Conservation (phyloP, 1,140 invertebrate genomes). For the Oncopodura yosiiana region DNA sequence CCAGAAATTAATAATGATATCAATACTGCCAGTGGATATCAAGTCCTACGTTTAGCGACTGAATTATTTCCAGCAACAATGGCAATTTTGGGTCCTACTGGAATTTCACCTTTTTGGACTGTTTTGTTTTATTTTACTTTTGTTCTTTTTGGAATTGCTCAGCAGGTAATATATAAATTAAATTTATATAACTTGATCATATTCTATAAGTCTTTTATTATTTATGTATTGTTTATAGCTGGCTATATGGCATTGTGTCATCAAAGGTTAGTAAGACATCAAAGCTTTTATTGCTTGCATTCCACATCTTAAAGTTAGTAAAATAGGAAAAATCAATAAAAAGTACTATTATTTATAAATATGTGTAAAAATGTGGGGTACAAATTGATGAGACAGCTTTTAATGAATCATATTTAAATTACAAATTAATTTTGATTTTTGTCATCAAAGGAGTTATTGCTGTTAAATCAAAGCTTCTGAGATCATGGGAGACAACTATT, state of each 20-base stretch:
- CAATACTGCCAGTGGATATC: constrained; percentile 40
- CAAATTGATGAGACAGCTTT: too few species aligned
- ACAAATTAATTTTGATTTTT: constrained; percentile 69
- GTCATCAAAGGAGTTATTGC: constrained; percentile 69
- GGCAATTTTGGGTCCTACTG: constrained; percentile 53
- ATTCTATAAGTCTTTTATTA: not conserved
- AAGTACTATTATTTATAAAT: too few species aligned
- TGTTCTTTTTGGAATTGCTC: constrained; percentile 74
- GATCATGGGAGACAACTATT: constrained; percentile 70
- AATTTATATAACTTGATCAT: not conserved
- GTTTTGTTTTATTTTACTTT: constrained; percentile 74
- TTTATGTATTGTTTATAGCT: constrained; percentile 45
- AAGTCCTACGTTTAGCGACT: constrained; percentile 64
- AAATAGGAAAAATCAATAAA: too few species aligned
- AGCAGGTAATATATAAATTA: constrained; percentile 48
- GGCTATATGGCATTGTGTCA: constrained; percentile 68
- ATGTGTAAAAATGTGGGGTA: too few species aligned
- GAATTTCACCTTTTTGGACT: constrained; percentile 72
- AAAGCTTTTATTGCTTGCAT: too few species aligned
- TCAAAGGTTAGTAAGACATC: too few species aligned
- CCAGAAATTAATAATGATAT: constrained; percentile 43
- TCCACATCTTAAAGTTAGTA: too few species aligned
- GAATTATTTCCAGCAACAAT: constrained; percentile 75
- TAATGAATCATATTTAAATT: constrained; percentile 45
- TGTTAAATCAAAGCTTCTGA: constrained; percentile 58